Conservation (phyloP, 2,888 invertebrate species). For the Lycaena phlaeas region DNA sequence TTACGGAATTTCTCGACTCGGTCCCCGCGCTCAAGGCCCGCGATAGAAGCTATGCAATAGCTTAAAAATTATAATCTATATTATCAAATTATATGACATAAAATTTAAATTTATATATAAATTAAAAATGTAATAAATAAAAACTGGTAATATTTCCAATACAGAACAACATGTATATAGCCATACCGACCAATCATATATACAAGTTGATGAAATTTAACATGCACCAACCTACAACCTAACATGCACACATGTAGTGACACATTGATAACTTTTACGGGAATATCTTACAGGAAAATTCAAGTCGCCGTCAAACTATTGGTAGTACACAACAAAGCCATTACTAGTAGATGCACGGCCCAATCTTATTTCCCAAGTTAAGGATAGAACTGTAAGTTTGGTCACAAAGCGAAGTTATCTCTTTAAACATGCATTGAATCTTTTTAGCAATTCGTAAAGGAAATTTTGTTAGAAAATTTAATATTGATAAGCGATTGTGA, state of each 20-base stretch:
- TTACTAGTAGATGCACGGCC: constrained; percentile 42
- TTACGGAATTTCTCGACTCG: no score
- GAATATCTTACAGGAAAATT: constrained; percentile 40
- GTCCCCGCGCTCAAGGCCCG: no score
- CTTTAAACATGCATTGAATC: constrained; percentile 7
- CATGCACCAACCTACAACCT: constrained; percentile 1
- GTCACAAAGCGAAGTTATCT: constrained; percentile 8
- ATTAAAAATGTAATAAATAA: no score
- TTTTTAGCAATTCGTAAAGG: constrained; percentile 7
- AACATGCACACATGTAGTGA: constrained; percentile 17
- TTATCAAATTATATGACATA: no score
- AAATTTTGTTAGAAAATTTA: constrained; percentile 3
- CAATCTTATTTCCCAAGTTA: constrained; percentile 38
- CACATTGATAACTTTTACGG: constrained; percentile 36
- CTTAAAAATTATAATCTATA: no score
- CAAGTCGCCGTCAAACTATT: constrained; percentile 40
- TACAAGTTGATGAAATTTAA: no score
- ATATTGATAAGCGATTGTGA: constrained; percentile 11
- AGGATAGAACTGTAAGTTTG: constrained; percentile 8
- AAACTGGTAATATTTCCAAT: no score
- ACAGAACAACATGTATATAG: no score
- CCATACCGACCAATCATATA: no score
- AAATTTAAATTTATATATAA: no score
- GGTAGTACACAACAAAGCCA: constrained; percentile 56
- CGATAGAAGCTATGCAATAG: no score